Conservation (phyloP, 2,888 invertebrate genomes). For the Idaea dimidiata region DNA sequence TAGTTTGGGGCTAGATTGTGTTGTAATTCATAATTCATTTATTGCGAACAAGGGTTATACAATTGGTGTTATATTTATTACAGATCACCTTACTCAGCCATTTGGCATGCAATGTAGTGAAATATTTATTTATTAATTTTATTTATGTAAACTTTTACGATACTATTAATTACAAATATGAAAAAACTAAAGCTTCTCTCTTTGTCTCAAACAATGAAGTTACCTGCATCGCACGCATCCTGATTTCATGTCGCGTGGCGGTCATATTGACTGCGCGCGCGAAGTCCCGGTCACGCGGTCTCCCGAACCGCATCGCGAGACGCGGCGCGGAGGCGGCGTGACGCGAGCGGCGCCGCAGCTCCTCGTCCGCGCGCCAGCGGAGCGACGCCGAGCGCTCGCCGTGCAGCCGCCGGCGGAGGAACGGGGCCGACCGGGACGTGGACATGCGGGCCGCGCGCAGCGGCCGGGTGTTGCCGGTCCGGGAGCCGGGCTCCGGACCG, state of each 20-base stretch:
- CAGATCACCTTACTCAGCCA: too few relatives aligned
- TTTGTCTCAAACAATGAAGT: too few relatives aligned
- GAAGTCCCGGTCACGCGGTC: conserved; percentile 54
- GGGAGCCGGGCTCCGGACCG: background rate
- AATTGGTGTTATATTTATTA: too few relatives aligned
- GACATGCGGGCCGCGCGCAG: background rate
- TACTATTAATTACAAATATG: too few relatives aligned
- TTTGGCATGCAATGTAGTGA: too few relatives aligned
- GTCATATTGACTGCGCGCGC: conserved; percentile 64
- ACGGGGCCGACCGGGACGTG: conserved; percentile 36
- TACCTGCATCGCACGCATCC: conserved; percentile 71
- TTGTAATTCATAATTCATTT: too few relatives aligned
- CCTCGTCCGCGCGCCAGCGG: conserved; percentile 64
- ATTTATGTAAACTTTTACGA: too few relatives aligned
- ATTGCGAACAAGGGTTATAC: too few relatives aligned
- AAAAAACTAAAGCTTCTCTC: too few relatives aligned
- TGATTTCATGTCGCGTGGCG: conserved; percentile 69
- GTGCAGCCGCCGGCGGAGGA: conserved; percentile 42
- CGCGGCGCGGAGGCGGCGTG: conserved; percentile 46
- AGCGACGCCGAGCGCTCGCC: conserved; percentile 50
- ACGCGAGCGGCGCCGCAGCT: conserved; percentile 52
- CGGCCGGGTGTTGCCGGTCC: background rate
- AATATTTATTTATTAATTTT: too few relatives aligned
- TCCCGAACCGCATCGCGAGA: conserved; percentile 47
- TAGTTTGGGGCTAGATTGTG: too few relatives aligned